Evolutionary conservation across 2,888 invertebrate species (phyloP).

Genomic region (Xanthia icteritia): DNA sequence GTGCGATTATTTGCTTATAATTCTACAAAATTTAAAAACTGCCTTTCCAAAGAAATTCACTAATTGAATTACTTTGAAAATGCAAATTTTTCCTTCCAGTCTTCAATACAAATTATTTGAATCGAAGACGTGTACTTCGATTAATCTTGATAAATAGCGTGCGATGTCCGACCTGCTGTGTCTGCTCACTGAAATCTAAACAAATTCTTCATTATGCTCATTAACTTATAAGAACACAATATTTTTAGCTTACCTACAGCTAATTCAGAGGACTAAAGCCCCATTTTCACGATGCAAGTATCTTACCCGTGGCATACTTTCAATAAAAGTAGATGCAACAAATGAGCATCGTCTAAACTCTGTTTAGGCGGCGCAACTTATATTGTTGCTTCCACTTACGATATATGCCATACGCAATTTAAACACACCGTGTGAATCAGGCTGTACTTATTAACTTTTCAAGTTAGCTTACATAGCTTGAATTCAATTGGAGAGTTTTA

Average conservation of each 20-base stretch:
- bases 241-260: neutral
- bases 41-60: neutral
- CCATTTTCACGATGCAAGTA: neutral
- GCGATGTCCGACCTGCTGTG: neutral
- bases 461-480: no score
- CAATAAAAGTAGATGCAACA: neutral
- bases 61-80: neutral
- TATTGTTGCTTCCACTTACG: neutral
- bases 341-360: no score
- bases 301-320: neutral
- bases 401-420: no score
- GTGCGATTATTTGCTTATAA: neutral
- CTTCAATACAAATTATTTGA: neutral
- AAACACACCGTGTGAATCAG: neutral
- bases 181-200: slow-evolving; percentile 4
- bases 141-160: neutral
- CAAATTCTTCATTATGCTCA: neutral
- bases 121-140: neutral
- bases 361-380: neutral
- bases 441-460: neutral
- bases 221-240: neutral
- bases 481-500: no score
- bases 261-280: neutral
- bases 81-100: no score
- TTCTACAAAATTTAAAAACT: neutral